A percentile compares a stretch with the other conserved stretches of the same genome.
These are phyloP conservation scores for Amphimallon solstitiale DNA, from an alignment of 2,888 invertebrate genomes.

Conservation along the genomic window DNA sequence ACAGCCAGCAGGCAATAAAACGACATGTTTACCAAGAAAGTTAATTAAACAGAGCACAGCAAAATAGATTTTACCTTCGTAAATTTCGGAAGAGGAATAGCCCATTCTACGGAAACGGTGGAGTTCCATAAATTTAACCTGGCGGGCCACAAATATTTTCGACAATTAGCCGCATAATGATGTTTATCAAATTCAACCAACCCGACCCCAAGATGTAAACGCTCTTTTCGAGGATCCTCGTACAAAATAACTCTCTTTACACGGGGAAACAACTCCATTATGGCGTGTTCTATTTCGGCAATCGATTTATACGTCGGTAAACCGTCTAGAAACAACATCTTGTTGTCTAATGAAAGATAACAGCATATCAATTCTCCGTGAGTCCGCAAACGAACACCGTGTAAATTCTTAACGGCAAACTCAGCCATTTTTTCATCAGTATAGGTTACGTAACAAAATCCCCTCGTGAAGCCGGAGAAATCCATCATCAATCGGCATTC, in stretches of 20 bases:
- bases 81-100: slow-evolving; percentile 14
- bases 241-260: slow-evolving; percentile 15
- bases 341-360: slow-evolving; percentile 81
- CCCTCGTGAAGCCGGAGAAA: slow-evolving; percentile 79
- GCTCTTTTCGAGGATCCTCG: neutral
- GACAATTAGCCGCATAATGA: slow-evolving; percentile 28
- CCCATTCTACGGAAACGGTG: slow-evolving; percentile 8
- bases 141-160: slow-evolving; percentile 11
- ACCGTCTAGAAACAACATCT: slow-evolving; percentile 74
- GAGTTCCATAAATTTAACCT: neutral
- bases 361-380: slow-evolving; percentile 73
- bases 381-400: slow-evolving; percentile 74
- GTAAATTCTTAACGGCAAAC: slow-evolving; percentile 71
- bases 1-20: neutral
- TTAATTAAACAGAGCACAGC: neutral
- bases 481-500: slow-evolving; percentile 84
- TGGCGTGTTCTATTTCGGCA: slow-evolving; percentile 27
- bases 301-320: slow-evolving; percentile 40
- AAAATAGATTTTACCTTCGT: slow-evolving; percentile 4
- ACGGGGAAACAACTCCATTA: slow-evolving; percentile 21
- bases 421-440: slow-evolving; percentile 69
- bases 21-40: neutral
- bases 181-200: slow-evolving; percentile 48
- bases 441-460: slow-evolving; percentile 79
- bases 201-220: slow-evolving; percentile 3